Evolutionary conservation across 2,797 vertebrate species (phyloP), one percentile per base, ranked within the genome.

Genomic region (Tiaroga cobitis): DNA sequence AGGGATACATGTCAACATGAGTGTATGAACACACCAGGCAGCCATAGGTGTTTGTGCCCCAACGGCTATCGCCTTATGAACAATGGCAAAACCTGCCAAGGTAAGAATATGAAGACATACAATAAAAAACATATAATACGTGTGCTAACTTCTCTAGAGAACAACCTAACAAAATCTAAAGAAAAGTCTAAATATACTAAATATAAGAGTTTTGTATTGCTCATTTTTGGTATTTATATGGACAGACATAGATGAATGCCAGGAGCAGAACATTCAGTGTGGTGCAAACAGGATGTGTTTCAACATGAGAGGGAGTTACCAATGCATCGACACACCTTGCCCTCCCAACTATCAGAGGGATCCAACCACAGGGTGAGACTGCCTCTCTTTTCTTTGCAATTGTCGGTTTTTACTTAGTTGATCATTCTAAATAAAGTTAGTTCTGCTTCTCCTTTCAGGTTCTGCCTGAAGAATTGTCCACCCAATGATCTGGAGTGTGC

Each of bases 41-140:
- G 98, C 89, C 97, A 97, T 90, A 96, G 95, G 86, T 99, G 98
- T 81, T 43, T 95, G 69, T 99, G 98, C 91, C 98, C 98, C 0
- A 59, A 90, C 1, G 98, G 98, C 15, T 99, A 99, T 88, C 96
- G 93, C 26, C 96, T 99, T 83, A 97, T 94, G 95, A 79, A 94
- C 89, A 99, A 98, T 0, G 96, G 97, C 72, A 99, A 97, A 92
- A 97, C 97, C 0, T 99, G 98, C 82, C 98, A 99, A 95, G 98
- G 98, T 99, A 92, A 84, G 90, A 39, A 32, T 65, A 41, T 67
- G 4, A 51, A 34, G 43, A 54, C 3, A 7, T 18, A 7, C 18
- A 9, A 56, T 34, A 63, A 73, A 37, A 37, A 54, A 34, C 8
- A n/a, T 24, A 46, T 15, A 59, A 49, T 43, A 59, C 7, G 29